Evolutionary conservation across 2,113 vertebrate genomes (phyloP).

Genomic region (Pollimyrus isidori): DNA sequence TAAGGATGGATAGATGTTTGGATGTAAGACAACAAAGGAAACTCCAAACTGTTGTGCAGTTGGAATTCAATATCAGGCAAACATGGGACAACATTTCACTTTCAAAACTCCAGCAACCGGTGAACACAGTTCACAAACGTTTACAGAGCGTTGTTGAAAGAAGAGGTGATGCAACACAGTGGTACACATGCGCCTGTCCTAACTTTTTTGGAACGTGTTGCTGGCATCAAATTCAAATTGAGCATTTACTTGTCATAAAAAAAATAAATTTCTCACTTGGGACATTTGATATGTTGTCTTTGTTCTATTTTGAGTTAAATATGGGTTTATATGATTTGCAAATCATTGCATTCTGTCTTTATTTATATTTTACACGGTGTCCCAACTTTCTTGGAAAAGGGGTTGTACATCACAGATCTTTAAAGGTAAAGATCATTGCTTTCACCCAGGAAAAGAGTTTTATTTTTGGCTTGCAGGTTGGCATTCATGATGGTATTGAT

Average conservation of each 20-base stretch:
- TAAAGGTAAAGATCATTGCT: not conserved
- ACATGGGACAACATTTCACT: not conserved
- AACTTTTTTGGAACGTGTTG: not conserved
- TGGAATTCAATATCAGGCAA: not conserved
- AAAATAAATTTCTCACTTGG: not conserved
- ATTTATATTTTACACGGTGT: not conserved
- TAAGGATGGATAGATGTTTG: not conserved
- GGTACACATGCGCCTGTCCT: not conserved
- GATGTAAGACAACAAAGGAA: not conserved
- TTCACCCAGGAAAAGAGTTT: not conserved
- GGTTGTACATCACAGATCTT: not conserved
- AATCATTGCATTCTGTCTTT: not conserved
- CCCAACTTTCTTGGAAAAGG: not conserved
- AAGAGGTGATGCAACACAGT: not conserved
- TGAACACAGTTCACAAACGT: not conserved
- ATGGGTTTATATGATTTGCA: not conserved
- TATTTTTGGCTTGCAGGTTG: not conserved
- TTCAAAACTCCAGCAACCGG: not conserved
- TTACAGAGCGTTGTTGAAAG: not conserved
- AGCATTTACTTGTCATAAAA: not conserved
- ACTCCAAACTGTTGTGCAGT: not conserved
- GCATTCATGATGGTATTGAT: not conserved
- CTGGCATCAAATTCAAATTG: not conserved
- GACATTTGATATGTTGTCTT: not conserved
- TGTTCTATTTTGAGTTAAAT: not conserved